Percentiles rank a stretch among this genome's conserved stretches.
These are phyloP conservation scores for Notodonta ziczac DNA, from an alignment of 2,888 invertebrate species.

Conservation along the genomic window DNA sequence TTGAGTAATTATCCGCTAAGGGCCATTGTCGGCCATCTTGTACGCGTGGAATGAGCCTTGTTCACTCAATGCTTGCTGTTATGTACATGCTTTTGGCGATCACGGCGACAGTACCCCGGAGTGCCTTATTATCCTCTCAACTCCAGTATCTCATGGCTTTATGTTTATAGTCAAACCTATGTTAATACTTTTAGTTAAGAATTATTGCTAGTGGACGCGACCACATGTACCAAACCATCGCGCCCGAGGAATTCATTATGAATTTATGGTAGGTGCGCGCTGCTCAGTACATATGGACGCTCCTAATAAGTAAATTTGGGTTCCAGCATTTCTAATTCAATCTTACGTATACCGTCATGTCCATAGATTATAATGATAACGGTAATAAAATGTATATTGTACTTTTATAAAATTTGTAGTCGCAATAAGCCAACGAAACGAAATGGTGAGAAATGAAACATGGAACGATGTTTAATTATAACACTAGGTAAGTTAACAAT, in stretches of 20 bases:
- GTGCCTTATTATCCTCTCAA: constrained; percentile 59
- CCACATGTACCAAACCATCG: too few species aligned
- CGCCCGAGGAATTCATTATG: too few species aligned
- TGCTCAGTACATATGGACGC: too few species aligned
- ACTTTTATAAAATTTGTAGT: background rate
- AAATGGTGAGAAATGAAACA: constrained; percentile 51
- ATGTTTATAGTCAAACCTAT: constrained; percentile 30
- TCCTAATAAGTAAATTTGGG: too few species aligned
- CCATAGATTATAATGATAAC: too few species aligned
- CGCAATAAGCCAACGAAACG: constrained; percentile 32
- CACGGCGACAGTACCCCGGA: constrained; percentile 61
- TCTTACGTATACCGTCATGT: too few species aligned
- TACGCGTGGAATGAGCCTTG: constrained; percentile 79
- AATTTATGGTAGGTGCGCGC: too few species aligned
- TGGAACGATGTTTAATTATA: constrained; percentile 76
- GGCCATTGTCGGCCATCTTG: constrained; percentile 84
- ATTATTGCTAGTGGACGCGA: too few species aligned
- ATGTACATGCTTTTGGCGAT: constrained; percentile 73
- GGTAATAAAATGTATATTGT: too few species aligned
- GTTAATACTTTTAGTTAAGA: constrained; percentile 1
- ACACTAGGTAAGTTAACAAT: constrained; percentile 82
- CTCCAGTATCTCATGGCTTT: constrained; percentile 46
- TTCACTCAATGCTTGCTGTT: constrained; percentile 72
- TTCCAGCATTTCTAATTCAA: too few species aligned
- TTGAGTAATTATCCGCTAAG: constrained; percentile 84